Conservation (phyloP, 2,888 invertebrate species). For the Drosophila subquinaria region DNA sequence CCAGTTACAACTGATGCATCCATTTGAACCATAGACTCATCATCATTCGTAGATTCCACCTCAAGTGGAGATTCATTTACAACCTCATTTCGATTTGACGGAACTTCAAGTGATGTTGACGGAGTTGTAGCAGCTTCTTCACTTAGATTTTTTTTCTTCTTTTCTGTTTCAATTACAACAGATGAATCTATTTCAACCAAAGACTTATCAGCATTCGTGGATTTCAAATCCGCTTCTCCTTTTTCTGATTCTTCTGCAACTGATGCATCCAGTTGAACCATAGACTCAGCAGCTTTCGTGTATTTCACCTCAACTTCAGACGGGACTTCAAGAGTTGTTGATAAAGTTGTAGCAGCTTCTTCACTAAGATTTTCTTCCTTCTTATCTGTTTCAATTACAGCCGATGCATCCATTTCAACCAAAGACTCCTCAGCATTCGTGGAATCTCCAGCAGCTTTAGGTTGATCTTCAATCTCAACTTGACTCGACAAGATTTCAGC, state of each 20-base stretch:
- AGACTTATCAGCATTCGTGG: neutral
- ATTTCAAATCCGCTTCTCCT: too few relatives aligned
- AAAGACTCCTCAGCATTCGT: neutral
- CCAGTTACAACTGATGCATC: neutral
- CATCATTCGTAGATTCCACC: neutral
- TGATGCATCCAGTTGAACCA: neutral
- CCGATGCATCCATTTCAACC: neutral
- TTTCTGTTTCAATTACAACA: neutral
- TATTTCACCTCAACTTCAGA: neutral
- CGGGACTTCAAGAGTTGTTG: neutral
- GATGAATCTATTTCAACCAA: neutral
- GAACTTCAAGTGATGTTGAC: neutral
- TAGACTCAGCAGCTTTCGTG: neutral
- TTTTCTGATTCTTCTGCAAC: too few relatives aligned
- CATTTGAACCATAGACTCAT: neutral
- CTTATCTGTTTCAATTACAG: neutral
- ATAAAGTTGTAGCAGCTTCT: neutral
- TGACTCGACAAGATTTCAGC: too few relatives aligned
- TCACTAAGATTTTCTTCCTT: too few relatives aligned
- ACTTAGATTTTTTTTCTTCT: neutral
- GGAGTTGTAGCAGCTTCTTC: neutral
- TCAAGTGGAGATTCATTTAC: too few relatives aligned
- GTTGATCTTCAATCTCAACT: too few relatives aligned
- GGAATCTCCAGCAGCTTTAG: too few relatives aligned
- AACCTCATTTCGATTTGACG: too few relatives aligned